These are phyloP conservation scores for Andrena fulva DNA, from an alignment of 2,888 invertebrate species.

Conservation along the genomic window DNA sequence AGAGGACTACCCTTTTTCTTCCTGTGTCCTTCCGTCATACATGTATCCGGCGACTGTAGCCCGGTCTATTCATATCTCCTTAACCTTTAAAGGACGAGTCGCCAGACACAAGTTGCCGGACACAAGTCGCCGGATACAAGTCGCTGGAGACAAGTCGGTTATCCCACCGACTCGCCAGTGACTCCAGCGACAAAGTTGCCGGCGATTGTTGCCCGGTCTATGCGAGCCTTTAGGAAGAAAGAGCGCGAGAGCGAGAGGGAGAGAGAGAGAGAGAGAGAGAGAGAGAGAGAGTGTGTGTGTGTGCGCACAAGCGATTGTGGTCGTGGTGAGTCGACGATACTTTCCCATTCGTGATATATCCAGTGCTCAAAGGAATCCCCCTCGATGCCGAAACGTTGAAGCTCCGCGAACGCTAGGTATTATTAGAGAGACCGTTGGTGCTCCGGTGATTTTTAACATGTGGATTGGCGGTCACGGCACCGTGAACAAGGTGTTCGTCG, in stretches of 20 bases:
- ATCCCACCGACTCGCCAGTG: too few species aligned
- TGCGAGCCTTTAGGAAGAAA: neutral
- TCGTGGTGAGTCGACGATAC: conserved; percentile 1
- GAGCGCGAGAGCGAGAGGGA: neutral
- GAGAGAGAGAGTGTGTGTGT: conserved; percentile 10
- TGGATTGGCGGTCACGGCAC: conserved; percentile 25
- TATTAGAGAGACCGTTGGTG: conserved; percentile 25
- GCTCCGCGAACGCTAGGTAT: conserved; percentile 11
- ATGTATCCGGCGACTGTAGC: too few species aligned
- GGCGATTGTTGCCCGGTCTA: too few species aligned
- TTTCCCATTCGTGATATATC: conserved; percentile 29
- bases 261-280: neutral
- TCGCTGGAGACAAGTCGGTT: too few species aligned
- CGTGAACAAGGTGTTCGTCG: conserved; percentile 33
- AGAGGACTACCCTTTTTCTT: too few species aligned
- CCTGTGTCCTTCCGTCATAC: too few species aligned
- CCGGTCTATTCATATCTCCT: too few species aligned
- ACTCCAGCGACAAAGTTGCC: too few species aligned
- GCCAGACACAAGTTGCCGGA: too few species aligned
- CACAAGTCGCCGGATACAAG: too few species aligned
- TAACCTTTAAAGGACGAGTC: too few species aligned
- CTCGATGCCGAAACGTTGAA: conserved; percentile 1
- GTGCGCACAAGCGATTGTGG: conserved; percentile 10
- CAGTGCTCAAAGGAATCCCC: conserved; percentile 44
- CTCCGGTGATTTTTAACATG: conserved; percentile 16